Percentiles rank a stretch among this genome's conserved stretches.
Evolutionary conservation across 2,888 invertebrate genomes (phyloP).

Genomic region (Acleris laterana): DNA sequence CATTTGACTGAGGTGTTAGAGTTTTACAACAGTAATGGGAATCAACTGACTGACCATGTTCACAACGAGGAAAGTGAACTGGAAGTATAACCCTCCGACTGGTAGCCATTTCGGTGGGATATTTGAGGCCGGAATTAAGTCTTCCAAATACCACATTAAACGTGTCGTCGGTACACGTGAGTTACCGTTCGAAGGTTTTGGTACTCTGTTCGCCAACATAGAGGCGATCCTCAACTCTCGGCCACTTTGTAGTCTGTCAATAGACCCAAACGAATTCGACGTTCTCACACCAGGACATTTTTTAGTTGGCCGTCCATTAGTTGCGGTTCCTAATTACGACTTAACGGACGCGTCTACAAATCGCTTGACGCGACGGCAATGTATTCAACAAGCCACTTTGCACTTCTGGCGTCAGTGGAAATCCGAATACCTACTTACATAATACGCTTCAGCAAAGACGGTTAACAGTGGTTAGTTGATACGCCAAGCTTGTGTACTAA

Average conservation of each 20-base stretch:
- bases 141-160: no score
- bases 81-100: no score
- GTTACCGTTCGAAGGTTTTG: no score
- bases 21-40: no score
- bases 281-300: conserved; percentile 12
- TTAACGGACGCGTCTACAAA: background rate
- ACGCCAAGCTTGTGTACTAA: background rate
- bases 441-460: conserved; percentile 10
- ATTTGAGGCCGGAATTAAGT: no score
- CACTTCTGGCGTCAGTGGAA: conserved; percentile 16
- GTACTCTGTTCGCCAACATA: background rate
- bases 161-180: no score
- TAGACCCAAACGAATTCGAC: background rate
- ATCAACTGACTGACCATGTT: no score
- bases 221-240: background rate
- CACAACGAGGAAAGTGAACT: no score
- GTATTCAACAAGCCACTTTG: conserved; percentile 7
- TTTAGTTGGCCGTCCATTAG: conserved; percentile 4
- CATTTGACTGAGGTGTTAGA: no score
- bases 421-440: no score
- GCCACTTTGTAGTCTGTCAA: background rate
- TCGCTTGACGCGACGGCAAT: conserved; percentile 15
- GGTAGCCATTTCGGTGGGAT: no score
- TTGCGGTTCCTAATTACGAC: no score
- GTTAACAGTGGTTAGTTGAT: conserved; percentile 5